Base-by-base conservation (phyloP, 2,113 vertebrate species). In the Pachyramphus minor region DNA sequence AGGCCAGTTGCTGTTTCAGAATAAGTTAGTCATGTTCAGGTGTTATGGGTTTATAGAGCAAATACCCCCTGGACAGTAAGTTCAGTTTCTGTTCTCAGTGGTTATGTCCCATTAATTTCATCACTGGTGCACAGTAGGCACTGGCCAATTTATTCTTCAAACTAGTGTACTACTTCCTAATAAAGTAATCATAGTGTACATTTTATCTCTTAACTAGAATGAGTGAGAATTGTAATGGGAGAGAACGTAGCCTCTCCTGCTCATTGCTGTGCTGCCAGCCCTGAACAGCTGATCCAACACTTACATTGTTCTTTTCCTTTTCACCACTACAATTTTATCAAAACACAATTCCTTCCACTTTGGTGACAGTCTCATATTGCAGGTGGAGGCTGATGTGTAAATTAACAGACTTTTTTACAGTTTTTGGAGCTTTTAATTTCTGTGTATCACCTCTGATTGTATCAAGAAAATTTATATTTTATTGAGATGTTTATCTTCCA, bases 191-290 rank as follows among this genome's bases (percentile, higher is more conserved):
- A 64, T 41, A 28, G 7, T 19, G 25, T 31, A 21, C 3, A 1
- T 30, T 56, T 84, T 81, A 8, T 23, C 3, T 89, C 37, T 25
- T n/a, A 44, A 23, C 6, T 12, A 28, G 44, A 47, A 50, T 4
- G 6, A 75, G 37, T 2, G 11, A 72, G 28, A 64, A 90, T 73
- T 2, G 1, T 11, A 8, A 2, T 25, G 14, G n/a, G 28, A 45
- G 15, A 28, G 37, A 82, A 69, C 0, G 0, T 14, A n/a, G 8
- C 27, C 49, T n/a, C 11, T 17, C 16, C 22, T 0, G 1, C 12
- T 25, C 23, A 25, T 10, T 45, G 20, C 45, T 28, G 8, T 35
- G 55, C 64, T 35, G 18, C 13, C 12, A 14, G 24, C 28, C 23
- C 33, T 2, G 0, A 44, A 31, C 42, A 91, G 11, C 25, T 52